These are phyloP conservation scores for Drosophila anceps DNA, from an alignment of 2,888 invertebrate genomes.

Conservation along the genomic window DNA sequence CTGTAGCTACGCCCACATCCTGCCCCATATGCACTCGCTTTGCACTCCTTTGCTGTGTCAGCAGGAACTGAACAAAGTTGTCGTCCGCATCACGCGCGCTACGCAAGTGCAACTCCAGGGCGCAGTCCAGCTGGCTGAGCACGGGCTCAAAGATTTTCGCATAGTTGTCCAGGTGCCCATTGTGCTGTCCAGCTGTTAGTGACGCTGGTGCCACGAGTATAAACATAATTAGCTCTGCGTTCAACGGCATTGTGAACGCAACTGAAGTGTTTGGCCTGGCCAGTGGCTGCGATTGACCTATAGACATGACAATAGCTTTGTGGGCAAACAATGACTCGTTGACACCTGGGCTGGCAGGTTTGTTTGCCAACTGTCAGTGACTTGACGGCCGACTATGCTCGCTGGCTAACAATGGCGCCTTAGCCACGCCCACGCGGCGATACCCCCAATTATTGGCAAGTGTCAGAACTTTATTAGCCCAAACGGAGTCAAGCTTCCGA, in stretches of 20 bases:
- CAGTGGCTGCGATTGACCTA: slow-evolving; percentile 42
- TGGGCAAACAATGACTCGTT: slow-evolving; percentile 49
- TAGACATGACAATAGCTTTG: slow-evolving; percentile 23
- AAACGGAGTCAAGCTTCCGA: slow-evolving; percentile 35
- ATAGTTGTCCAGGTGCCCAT: slow-evolving; percentile 8
- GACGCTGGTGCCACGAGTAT: slow-evolving; percentile 29
- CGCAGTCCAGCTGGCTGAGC: slow-evolving; percentile 53
- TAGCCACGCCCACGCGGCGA: slow-evolving; percentile 11
- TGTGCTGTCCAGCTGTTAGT: slow-evolving; percentile 19
- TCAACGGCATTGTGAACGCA: slow-evolving; percentile 50
- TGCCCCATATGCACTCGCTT: slow-evolving; percentile 38
- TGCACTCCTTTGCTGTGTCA: slow-evolving; percentile 53
- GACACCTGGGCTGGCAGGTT: slow-evolving; percentile 49
- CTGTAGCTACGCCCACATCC: not conserved
- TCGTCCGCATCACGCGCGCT: slow-evolving; percentile 42
- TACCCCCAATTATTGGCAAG: slow-evolving; percentile 68
- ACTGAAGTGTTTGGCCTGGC: slow-evolving; percentile 46
- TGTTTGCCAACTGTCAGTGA: slow-evolving; percentile 65
- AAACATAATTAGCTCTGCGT: slow-evolving; percentile 60
- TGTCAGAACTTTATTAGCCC: slow-evolving; percentile 49
- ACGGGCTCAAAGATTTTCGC: slow-evolving; percentile 35
- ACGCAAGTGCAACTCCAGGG: slow-evolving; percentile 64
- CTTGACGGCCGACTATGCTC: slow-evolving; percentile 38
- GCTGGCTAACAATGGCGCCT: slow-evolving; percentile 21
- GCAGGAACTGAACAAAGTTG: slow-evolving; percentile 57